Conservation (phyloP, 2,888 invertebrate genomes). For the Meiosimyza platycephala region DNA sequence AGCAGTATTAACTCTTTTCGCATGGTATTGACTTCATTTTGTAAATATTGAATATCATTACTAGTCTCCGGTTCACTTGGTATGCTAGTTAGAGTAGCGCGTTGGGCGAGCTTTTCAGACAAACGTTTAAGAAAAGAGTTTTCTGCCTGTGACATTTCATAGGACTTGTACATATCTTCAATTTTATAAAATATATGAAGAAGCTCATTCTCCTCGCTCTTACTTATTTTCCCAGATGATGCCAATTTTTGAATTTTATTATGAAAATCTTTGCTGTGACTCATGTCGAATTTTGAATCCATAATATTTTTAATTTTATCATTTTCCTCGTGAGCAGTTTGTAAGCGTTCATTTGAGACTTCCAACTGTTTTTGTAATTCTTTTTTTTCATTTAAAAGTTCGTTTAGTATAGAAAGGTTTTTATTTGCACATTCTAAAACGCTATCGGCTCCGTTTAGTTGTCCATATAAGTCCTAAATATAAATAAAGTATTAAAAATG, state of each 20-base stretch:
- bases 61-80: conserved; percentile 52
- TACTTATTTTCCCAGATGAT: conserved; percentile 50
- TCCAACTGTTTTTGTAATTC: conserved; percentile 48
- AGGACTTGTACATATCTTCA: conserved; percentile 56
- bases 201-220: conserved; percentile 55
- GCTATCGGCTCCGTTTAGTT: conserved; percentile 51
- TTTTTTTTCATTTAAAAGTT: conserved; percentile 52
- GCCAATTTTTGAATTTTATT: conserved; percentile 54
- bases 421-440: conserved; percentile 53
- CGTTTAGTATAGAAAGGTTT: conserved; percentile 51
- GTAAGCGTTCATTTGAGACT: conserved; percentile 48
- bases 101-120: conserved; percentile 56
- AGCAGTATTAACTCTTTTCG: conserved; percentile 55
- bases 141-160: conserved; percentile 57
- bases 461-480: no score
- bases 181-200: conserved; percentile 50
- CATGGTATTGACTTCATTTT: conserved; percentile 53
- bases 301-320: conserved; percentile 53
- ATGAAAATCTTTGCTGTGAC: conserved; percentile 49
- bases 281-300: conserved; percentile 49
- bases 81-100: conserved; percentile 47
- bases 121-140: conserved; percentile 55
- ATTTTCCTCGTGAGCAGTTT: conserved; percentile 48
- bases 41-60: conserved; percentile 55
- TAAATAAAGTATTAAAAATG: conserved; percentile 16